These are phyloP conservation scores for Pteria penguin DNA, from an alignment of 2,888 invertebrate species.

Conservation along the genomic window DNA sequence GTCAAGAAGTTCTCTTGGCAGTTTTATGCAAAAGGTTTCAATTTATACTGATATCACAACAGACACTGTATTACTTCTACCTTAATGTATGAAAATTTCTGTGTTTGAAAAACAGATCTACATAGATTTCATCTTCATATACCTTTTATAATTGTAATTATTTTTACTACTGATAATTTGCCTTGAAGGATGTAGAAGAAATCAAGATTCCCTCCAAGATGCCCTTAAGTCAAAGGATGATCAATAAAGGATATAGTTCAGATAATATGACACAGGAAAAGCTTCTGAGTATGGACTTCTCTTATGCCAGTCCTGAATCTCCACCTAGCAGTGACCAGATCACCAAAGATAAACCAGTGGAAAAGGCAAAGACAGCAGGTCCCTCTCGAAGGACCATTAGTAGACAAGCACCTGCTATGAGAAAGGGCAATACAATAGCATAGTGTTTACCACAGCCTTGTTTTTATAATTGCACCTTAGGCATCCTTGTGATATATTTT, in stretches of 20 bases:
- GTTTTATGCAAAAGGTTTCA: too few species aligned
- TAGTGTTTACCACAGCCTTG: too few species aligned
- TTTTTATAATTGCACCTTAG: too few species aligned
- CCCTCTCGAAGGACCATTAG: slow-evolving; percentile 41
- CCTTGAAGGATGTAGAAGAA: slow-evolving; percentile 68
- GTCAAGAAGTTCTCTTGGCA: too few species aligned
- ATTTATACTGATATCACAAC: too few species aligned
- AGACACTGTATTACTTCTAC: too few species aligned
- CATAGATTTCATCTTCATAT: too few species aligned
- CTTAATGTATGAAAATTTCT: too few species aligned
- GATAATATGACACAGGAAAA: slow-evolving; percentile 64
- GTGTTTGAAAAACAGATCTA: too few species aligned
- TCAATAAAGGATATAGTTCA: slow-evolving; percentile 70
- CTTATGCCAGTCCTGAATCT: slow-evolving; percentile 63
- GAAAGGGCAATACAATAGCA: slow-evolving; percentile 59
- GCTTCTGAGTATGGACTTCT: slow-evolving; percentile 68
- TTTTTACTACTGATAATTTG: too few species aligned
- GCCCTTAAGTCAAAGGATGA: slow-evolving; percentile 72
- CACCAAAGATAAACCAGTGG: slow-evolving; percentile 38
- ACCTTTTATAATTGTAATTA: too few species aligned
- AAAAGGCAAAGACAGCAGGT: slow-evolving; percentile 49
- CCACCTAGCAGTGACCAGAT: slow-evolving; percentile 55
- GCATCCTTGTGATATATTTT: too few species aligned
- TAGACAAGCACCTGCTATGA: slow-evolving; percentile 51
- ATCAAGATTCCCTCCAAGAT: slow-evolving; percentile 67